phyloP scores from a whole-genome alignment of 2,888 invertebrate genomes.

The Rhagophthalmus giganteus region DNA sequence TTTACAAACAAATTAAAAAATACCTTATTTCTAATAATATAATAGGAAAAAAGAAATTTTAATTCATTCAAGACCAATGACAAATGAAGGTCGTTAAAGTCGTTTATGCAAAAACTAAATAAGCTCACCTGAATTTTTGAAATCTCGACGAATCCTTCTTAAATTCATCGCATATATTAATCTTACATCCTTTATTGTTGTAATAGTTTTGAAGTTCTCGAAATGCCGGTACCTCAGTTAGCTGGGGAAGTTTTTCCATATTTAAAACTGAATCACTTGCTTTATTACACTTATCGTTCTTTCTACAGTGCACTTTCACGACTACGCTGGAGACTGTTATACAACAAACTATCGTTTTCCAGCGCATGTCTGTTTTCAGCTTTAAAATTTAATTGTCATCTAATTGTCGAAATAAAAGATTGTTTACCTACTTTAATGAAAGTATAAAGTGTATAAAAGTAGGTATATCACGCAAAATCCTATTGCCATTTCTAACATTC shows the following conservation, averaged over 20 bases:
- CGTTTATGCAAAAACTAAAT: constrained; percentile 14
- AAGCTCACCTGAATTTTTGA: constrained; percentile 80
- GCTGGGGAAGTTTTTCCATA: constrained; percentile 59
- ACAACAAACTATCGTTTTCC: too few relatives aligned
- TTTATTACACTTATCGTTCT: too few relatives aligned
- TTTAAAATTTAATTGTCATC: too few relatives aligned
- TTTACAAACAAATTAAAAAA: constrained; percentile 1
- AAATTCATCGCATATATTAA: constrained; percentile 85
- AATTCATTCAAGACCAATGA: constrained; percentile 32
- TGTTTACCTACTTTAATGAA: too few relatives aligned
- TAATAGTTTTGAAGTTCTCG: constrained; percentile 76
- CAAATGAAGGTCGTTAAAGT: constrained; percentile 33
- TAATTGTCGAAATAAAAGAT: too few relatives aligned
- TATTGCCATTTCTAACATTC: too few relatives aligned
- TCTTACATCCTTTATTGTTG: constrained; percentile 68
- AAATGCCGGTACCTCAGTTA: constrained; percentile 71
- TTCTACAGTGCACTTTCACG: too few relatives aligned
- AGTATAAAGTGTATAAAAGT: too few relatives aligned
- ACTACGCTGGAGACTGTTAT: too few relatives aligned
- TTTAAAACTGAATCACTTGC: too few relatives aligned
- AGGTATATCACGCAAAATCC: too few relatives aligned
- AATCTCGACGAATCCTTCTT: constrained; percentile 80
- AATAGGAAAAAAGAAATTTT: constrained; percentile 7
- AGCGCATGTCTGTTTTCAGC: constrained; percentile 1
- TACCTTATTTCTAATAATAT: not conserved